Evolutionary conservation across 2,113 vertebrate genomes (phyloP), one percentile per base, ranked within the genome.

Genomic region (Bettongia penicillata): DNA sequence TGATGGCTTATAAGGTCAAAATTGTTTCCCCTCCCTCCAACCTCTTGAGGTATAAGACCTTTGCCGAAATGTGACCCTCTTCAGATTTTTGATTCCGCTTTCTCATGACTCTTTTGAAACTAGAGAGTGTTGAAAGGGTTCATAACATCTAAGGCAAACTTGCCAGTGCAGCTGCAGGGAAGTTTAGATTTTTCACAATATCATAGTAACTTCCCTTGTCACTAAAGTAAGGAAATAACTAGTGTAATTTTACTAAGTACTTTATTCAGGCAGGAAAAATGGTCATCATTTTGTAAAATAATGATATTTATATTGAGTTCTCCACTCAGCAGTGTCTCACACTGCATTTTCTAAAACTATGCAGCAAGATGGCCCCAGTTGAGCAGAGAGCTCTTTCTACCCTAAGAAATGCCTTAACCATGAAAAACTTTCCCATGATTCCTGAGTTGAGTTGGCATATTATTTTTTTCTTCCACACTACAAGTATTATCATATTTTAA

Each of bases 401-500:
- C 11, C 97, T 95, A 43, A 84, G n/a, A 84, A 43, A 84, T 96
- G 55, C 90, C 93, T 94, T 93, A 97, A 96, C 51, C 51, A 91
- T 95, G 94, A 95, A 0, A 68, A 90, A 0, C 25, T 96, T 96
- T 93, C 93, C 84, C 96, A 37, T 91, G 68, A 90, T 93, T 96
- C 89, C 91, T 92, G 92, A 43, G 49, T 92, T 47, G 51, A 91
- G 1, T 92, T 95, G 9, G 12, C 84, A 50, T 51, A 96, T 97
- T 96, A 53, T 53, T 24, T 5, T 55, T 37, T 37, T 68, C 3
- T 16, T 14, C 16, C 16, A 22, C 8, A 0, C 7, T 43, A 84
- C n/a, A 84, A 8, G 16, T 84, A 84, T 5, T 43, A 22, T 43
- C 19, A 84, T 43, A 43, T 5, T 23, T 84, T 43, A 84, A 84